These are phyloP conservation scores for Orussus abietinus DNA, from an alignment of 1,140 invertebrate species.

Conservation along the genomic window DNA sequence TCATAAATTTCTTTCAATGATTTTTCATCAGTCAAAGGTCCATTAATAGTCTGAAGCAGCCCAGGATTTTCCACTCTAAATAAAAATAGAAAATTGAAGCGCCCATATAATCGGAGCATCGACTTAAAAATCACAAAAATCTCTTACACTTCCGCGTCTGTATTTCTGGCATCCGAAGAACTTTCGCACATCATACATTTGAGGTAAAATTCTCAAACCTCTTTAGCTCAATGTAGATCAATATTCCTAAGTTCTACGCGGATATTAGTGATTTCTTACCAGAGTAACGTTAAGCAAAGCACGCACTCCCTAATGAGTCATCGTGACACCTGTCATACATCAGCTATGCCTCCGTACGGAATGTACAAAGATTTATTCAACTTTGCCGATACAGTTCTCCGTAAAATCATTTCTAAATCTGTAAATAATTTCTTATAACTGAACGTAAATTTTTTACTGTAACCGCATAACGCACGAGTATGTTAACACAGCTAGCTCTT, in stretches of 20 bases:
- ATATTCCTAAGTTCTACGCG: neutral
- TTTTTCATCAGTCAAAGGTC: neutral
- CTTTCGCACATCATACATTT: neutral
- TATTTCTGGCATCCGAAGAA: neutral
- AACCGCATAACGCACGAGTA: no score
- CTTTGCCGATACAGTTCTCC: no score
- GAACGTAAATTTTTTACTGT: no score
- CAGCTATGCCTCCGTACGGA: no score
- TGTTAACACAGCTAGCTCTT: no score
- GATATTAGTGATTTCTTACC: no score
- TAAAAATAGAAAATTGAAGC: neutral
- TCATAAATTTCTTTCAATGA: neutral
- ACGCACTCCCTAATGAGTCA: no score
- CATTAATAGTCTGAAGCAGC: conserved; percentile 2
- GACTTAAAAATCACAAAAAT: neutral
- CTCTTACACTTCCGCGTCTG: neutral
- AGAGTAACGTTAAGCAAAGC: no score
- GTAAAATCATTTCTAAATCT: no score
- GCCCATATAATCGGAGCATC: neutral
- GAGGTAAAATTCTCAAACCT: neutral
- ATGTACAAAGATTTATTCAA: no score
- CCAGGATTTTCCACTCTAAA: neutral
- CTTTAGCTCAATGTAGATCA: neutral
- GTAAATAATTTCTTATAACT: no score
- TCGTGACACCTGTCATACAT: no score